phyloP scores from a whole-genome alignment of 2,888 invertebrate genomes.

The Ormyrus labotus region DNA sequence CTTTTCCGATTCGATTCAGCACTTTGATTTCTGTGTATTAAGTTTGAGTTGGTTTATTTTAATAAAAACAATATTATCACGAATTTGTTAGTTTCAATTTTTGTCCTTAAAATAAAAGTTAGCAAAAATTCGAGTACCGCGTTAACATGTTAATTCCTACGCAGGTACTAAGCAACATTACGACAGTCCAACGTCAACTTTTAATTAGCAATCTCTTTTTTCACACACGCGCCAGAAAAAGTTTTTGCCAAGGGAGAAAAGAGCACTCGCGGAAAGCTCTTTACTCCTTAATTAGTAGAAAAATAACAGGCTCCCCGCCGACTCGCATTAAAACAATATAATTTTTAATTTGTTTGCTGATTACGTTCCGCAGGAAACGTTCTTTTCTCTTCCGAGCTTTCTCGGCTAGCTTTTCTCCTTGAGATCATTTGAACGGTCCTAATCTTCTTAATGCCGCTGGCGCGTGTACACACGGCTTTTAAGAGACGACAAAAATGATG shows the following conservation, averaged over 20 bases:
- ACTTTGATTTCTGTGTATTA: too few relatives aligned
- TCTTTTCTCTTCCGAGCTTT: not conserved
- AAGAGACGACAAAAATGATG: not conserved
- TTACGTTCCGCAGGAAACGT: not conserved
- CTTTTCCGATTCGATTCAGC: too few relatives aligned
- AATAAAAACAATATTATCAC: too few relatives aligned
- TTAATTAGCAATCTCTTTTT: not conserved
- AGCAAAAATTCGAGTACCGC: too few relatives aligned
- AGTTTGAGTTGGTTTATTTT: too few relatives aligned
- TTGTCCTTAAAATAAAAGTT: too few relatives aligned
- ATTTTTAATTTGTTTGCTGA: slow-evolving; percentile 40
- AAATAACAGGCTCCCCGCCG: slow-evolving; percentile 5
- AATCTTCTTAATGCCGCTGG: slow-evolving; percentile 27
- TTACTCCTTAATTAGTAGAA: slow-evolving; percentile 9
- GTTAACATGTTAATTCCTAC: too few relatives aligned
- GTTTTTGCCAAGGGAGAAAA: slow-evolving; percentile 24
- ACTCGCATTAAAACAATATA: slow-evolving; percentile 13
- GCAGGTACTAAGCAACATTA: not conserved
- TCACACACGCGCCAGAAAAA: slow-evolving; percentile 5
- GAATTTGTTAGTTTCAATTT: too few relatives aligned
- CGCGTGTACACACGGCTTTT: not conserved
- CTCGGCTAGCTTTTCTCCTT: slow-evolving; percentile 1
- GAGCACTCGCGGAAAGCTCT: not conserved
- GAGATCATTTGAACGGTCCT: slow-evolving; percentile 13
- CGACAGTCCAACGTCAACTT: not conserved